Conservation (phyloP, 2,888 invertebrate genomes). For the Cryptocheilus praepositus region DNA sequence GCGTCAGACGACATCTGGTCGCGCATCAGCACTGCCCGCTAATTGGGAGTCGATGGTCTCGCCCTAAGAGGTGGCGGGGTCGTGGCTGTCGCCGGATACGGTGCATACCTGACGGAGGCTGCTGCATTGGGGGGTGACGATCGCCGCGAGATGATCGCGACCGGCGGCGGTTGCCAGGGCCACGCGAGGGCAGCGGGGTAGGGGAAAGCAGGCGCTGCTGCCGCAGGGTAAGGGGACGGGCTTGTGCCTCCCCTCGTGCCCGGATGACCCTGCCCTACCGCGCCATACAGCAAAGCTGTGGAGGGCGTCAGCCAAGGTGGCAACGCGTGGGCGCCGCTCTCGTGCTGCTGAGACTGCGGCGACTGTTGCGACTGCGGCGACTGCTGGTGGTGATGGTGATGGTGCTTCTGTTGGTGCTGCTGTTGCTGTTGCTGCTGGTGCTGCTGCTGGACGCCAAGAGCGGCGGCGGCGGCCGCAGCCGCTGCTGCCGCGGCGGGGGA, state of each 20-base stretch:
- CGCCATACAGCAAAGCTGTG: conserved; percentile 66
- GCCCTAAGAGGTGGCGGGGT: conserved; percentile 60
- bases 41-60: conserved; percentile 61
- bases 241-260: conserved; percentile 41
- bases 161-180: conserved; percentile 70
- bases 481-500: conserved; percentile 60
- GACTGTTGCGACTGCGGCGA: conserved; percentile 42
- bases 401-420: conserved; percentile 40
- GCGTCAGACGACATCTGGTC: no score
- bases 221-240: conserved; percentile 64
- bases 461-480: conserved; percentile 51
- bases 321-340: conserved; percentile 51
- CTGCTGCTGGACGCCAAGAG: conserved; percentile 49
- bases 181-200: conserved; percentile 65
- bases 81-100: conserved; percentile 60
- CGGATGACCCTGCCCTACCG: conserved; percentile 55
- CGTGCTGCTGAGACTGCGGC: conserved; percentile 51
- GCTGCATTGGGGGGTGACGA: conserved; percentile 73
- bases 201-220: conserved; percentile 55
- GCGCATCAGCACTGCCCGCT: conserved; percentile 27
- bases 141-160: conserved; percentile 67
- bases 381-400: conserved; percentile 45
- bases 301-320: conserved; percentile 68
- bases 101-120: conserved; percentile 69
- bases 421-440: conserved; percentile 40